Percentiles rank a stretch among this genome's conserved stretches.
Conservation (phyloP, 2,113 vertebrate species). For the Lichenostomus cassidix region DNA sequence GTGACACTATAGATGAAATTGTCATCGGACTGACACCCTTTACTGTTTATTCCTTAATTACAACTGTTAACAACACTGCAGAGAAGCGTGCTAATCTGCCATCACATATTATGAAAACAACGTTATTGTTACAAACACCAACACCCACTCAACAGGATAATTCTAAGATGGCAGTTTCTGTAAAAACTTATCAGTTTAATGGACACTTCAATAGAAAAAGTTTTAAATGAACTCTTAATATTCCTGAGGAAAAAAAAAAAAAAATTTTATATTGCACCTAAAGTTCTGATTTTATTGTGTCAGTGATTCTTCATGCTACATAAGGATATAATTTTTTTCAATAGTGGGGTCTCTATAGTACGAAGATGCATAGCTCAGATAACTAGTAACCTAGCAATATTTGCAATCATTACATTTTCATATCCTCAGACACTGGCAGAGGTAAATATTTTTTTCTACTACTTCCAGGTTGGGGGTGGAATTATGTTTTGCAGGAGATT, state of each 20-base stretch:
- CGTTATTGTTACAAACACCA: slow-evolving; percentile 82
- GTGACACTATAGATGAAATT: slow-evolving; percentile 84
- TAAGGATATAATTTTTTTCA: neutral
- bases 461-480: neutral
- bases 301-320: neutral
- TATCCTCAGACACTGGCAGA: neutral
- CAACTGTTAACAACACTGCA: slow-evolving; percentile 82
- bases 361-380: neutral
- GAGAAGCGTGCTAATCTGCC: slow-evolving; percentile 81
- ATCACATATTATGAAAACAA: slow-evolving; percentile 83
- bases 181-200: slow-evolving; percentile 67
- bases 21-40: slow-evolving; percentile 83
- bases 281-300: neutral
- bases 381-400: neutral
- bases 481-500: neutral
- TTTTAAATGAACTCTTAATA: slow-evolving; percentile 52
- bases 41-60: slow-evolving; percentile 83
- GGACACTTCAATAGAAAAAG: slow-evolving; percentile 53
- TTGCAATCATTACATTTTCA: neutral
- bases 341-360: neutral
- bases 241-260: slow-evolving; percentile 1
- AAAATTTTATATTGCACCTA: neutral
- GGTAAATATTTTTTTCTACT: neutral
- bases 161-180: slow-evolving; percentile 77
- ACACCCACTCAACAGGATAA: slow-evolving; percentile 79